Evolutionary conservation across 2,797 vertebrate genomes (phyloP).

Genomic region (Melanogrammus aeglefinus): DNA sequence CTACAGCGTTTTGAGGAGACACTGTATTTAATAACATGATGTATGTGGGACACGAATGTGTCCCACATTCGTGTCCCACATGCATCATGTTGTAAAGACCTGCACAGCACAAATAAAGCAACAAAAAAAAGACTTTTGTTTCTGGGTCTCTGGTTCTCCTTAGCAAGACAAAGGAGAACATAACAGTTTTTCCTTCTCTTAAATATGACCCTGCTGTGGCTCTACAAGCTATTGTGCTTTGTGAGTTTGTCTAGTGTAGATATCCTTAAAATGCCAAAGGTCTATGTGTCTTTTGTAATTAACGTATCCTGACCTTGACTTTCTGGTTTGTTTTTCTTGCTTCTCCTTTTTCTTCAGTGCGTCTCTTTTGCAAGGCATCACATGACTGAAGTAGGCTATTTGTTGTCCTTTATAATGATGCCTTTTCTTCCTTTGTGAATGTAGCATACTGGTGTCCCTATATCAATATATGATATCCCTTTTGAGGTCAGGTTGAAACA

Average conservation of each 20-base stretch:
- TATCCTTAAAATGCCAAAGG: not conserved
- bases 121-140: not conserved
- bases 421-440: not conserved
- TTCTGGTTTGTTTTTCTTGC: not conserved
- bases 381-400: not conserved
- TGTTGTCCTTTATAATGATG: not conserved
- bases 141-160: too few species aligned
- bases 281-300: not conserved
- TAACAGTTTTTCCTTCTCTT: not conserved
- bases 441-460: not conserved
- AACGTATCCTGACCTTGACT: not conserved
- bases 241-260: not conserved
- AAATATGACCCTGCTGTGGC: not conserved
- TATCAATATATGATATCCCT: not conserved
- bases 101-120: not conserved
- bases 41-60: too few species aligned
- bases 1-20: not conserved
- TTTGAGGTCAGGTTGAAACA: too few species aligned
- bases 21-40: not conserved
- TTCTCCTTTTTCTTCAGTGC: not conserved
- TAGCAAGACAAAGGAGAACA: not conserved
- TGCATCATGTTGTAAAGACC: not conserved
- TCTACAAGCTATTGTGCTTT: not conserved
- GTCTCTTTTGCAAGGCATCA: not conserved
- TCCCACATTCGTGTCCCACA: not conserved